phyloP scores from a whole-genome alignment of 2,888 invertebrate species.

The Acronicta aceris region DNA sequence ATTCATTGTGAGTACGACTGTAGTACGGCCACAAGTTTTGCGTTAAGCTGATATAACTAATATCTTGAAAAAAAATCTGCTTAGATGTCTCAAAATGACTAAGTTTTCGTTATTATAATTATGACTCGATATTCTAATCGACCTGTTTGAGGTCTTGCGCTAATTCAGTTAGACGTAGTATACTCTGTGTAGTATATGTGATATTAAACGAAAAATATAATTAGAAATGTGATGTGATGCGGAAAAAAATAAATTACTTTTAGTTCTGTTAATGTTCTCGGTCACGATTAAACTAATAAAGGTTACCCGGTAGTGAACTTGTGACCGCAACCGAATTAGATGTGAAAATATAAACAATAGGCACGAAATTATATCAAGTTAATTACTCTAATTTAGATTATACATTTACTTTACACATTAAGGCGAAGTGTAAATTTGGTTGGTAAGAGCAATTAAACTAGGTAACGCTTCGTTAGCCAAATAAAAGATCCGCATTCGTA shows the following conservation, averaged over 20 bases:
- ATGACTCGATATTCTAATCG: no score
- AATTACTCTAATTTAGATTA: conserved; percentile 28
- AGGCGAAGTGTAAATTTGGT: neutral
- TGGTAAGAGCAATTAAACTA: neutral
- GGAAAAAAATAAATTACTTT: no score
- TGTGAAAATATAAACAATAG: conserved; percentile 42
- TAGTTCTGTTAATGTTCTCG: conserved; percentile 9
- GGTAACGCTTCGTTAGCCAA: neutral
- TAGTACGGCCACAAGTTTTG: no score
- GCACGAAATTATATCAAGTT: conserved; percentile 18
- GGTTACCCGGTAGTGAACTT: conserved; percentile 42
- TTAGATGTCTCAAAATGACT: no score
- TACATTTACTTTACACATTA: conserved; percentile 3
- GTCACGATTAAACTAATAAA: conserved; percentile 32
- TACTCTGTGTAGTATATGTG: no score
- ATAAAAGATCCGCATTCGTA: no score
- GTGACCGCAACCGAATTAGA: conserved; percentile 28
- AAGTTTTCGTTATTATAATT: no score
- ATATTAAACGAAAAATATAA: conserved; percentile 14
- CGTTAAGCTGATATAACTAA: no score
- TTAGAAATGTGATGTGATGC: conserved; percentile 17
- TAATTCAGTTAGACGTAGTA: no score
- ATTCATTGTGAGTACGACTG: no score
- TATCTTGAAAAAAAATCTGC: no score
- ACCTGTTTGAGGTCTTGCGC: no score